phyloP scores from a whole-genome alignment of 2,888 invertebrate genomes.

The Mythimna vitellina region DNA sequence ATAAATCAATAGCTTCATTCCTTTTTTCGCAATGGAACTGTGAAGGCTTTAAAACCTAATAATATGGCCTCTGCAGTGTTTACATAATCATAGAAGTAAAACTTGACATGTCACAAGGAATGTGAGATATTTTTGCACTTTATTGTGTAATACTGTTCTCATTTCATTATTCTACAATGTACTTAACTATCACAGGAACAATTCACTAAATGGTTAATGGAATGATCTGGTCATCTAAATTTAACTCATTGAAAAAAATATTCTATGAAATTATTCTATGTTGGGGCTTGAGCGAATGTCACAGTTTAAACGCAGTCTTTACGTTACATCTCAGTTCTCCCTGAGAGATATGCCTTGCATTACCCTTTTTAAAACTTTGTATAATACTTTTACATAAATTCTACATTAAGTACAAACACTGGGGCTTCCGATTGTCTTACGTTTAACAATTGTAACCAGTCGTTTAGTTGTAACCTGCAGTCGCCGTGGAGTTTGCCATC shows the following conservation, averaged over 20 bases:
- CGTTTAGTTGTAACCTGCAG: constrained; percentile 31
- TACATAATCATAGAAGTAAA: constrained; percentile 41
- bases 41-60: background rate
- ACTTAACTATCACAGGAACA: constrained; percentile 79
- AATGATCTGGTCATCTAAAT: constrained; percentile 67
- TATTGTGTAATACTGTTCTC: constrained; percentile 65
- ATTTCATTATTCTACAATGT: constrained; percentile 67
- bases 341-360: constrained; percentile 55
- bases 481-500: constrained; percentile 36
- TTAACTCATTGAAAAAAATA: constrained; percentile 48
- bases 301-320: constrained; percentile 62
- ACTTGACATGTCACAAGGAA: constrained; percentile 63
- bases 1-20: background rate
- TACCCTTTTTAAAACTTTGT: constrained; percentile 40
- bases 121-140: constrained; percentile 64
- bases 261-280: constrained; percentile 44
- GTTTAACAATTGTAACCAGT: constrained; percentile 15
- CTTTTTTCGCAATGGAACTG: background rate
- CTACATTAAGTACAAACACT: constrained; percentile 54
- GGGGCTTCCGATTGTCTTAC: constrained; percentile 35
- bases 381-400: constrained; percentile 51
- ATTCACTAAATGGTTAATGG: constrained; percentile 69
- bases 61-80: constrained; percentile 9
- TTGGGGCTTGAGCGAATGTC: constrained; percentile 67
- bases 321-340: constrained; percentile 58